These are phyloP conservation scores for Scaptomyza tumidula DNA, from an alignment of 2,888 invertebrate species.

Conservation along the genomic window DNA sequence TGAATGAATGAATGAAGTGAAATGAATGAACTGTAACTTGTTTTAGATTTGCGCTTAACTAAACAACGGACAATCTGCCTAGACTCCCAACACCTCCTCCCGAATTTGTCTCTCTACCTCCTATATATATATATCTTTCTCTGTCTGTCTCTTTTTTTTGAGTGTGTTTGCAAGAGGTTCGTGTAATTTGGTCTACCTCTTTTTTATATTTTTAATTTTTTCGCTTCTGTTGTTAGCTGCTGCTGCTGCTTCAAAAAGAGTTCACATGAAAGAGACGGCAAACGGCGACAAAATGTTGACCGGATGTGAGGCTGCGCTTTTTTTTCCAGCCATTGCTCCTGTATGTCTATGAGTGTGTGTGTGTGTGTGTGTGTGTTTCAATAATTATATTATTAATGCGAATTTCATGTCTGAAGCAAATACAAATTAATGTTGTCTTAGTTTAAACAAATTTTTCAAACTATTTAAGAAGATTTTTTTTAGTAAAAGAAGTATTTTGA, in stretches of 20 bases:
- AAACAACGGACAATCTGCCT: conserved; percentile 71
- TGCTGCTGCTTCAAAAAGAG: conserved; percentile 56
- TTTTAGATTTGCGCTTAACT: conserved; percentile 74
- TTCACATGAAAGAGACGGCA: conserved; percentile 76
- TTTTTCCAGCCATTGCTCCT: conserved; percentile 55
- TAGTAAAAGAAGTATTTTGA: background rate
- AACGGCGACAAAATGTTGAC: conserved; percentile 80
- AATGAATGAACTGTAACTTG: conserved; percentile 80
- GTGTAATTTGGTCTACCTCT: conserved; percentile 78
- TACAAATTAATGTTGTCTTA: conserved; percentile 46
- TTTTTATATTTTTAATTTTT: conserved; percentile 50
- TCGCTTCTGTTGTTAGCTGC: conserved; percentile 36
- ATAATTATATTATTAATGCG: conserved; percentile 80
- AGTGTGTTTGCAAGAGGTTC: conserved; percentile 50
- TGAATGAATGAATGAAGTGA: conserved; percentile 60
- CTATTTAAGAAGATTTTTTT: too few species aligned
- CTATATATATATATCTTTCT: conserved; percentile 1
- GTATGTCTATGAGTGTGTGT: conserved; percentile 4
- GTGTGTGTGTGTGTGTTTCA: conserved; percentile 30
- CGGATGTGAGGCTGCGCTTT: conserved; percentile 82
- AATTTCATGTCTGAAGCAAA: conserved; percentile 62
- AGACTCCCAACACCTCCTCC: conserved; percentile 32
- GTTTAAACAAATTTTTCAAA: background rate
- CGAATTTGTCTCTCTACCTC: background rate
- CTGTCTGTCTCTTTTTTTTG: background rate